Base-by-base conservation (phyloP, 2,113 vertebrate species). In the Lethenteron camtschaticum region DNA sequence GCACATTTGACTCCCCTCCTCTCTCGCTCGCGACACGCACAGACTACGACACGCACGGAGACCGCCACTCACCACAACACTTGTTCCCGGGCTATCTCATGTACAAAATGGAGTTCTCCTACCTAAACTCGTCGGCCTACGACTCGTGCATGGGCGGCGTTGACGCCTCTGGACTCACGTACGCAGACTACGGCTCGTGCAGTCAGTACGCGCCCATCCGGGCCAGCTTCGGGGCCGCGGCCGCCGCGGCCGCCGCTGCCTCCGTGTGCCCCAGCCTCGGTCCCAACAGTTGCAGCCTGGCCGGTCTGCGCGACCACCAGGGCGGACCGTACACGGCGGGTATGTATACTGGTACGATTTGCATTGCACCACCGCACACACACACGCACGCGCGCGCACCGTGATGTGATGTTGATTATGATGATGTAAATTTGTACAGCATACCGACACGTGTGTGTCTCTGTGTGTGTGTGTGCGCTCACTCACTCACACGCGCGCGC, bases 71-170 rank as follows among this genome's bases (percentile, higher is more conserved):
- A 20, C 14, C 63, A 7, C 63, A 24, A n/a, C n/a, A 24, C 63
- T 24, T 24, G 63, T 3, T 3, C 63, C 63, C 63, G 63, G 24
- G 63, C 63, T 66, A n/a, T n/a, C 63, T 24, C 63, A 66, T 66
- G 63, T 66, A 66, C 24, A 66, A 66, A 66, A 99, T 99, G 94
- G 94, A 99, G 89, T 99, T 96, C 90, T 99, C 94, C 90, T 99
- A 99, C 91, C 92, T 99, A 83, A 99, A 99, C 87, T 96, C 94
- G 85, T 97, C 94, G 82, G 92, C 94, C 87, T 99, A 99, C 89
- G 94, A 99, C 86, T 99, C 94, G 77, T 99, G 94, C 86, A 99
- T 99, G 94, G 92, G 90, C 82, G 94, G 94, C 79, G 96, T 99
- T 90, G 94, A 99, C 86, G 96, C 92, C 71, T 88, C 91, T 71